phyloP scores from a whole-genome alignment of 1,140 invertebrate genomes.

The Drosophila mayri region DNA sequence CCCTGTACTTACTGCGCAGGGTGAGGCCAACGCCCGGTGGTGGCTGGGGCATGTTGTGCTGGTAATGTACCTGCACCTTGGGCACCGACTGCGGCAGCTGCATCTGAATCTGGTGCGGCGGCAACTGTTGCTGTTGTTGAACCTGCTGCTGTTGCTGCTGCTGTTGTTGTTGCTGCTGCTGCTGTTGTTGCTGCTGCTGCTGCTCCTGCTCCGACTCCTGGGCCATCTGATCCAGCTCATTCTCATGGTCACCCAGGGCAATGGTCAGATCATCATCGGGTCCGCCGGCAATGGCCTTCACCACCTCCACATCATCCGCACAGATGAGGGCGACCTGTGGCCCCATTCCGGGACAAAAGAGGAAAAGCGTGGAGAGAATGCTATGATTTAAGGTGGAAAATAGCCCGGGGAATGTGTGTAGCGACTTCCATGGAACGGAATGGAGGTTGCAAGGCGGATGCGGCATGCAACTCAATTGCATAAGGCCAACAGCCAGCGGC shows the following conservation, averaged over 20 bases:
- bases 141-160: conserved; percentile 84
- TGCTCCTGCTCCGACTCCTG: conserved; percentile 88
- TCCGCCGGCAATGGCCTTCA: conserved; percentile 86
- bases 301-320: conserved; percentile 88
- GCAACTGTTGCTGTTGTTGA: conserved; percentile 86
- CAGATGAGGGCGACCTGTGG: conserved; percentile 57
- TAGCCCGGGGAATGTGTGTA: conserved; percentile 38
- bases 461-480: conserved; percentile 75
- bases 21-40: conserved; percentile 80
- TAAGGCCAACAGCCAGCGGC: conserved; percentile 46
- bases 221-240: conserved; percentile 88
- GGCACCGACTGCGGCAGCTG: conserved; percentile 81
- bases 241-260: conserved; percentile 86
- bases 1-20: conserved; percentile 70
- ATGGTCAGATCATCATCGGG: conserved; percentile 73
- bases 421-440: conserved; percentile 26
- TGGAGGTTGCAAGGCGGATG: conserved; percentile 66
- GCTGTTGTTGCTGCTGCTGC: conserved; percentile 86
- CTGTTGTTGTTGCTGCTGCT: conserved; percentile 86
- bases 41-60: conserved; percentile 86
- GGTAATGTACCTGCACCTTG: conserved; percentile 83
- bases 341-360: conserved; percentile 28
- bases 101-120: conserved; percentile 85
- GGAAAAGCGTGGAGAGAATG: conserved; percentile 11
- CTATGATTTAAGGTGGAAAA: conserved; percentile 30